Evolutionary conservation across 2,888 invertebrate genomes (phyloP).

Genomic region (Hyposoter dolosus): DNA sequence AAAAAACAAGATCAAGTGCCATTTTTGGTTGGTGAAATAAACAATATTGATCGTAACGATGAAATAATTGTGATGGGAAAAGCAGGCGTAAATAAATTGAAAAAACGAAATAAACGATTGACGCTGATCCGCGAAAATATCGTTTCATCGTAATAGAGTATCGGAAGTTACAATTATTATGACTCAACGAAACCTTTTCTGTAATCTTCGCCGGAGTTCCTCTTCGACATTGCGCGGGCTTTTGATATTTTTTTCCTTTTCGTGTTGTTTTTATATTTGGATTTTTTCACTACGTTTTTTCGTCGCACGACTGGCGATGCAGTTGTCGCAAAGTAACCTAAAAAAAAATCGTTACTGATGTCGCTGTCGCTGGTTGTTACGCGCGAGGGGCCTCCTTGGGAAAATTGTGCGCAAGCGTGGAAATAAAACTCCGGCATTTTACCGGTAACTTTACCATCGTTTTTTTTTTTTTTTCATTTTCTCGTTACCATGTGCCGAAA

Average conservation of each 20-base stretch:
- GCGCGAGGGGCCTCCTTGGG: slow-evolving; percentile 26
- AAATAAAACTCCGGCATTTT: slow-evolving; percentile 8
- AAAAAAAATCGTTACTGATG: slow-evolving; percentile 71
- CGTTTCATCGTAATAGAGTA: slow-evolving; percentile 67
- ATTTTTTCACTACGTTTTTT: slow-evolving; percentile 18
- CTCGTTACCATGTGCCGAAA: neutral
- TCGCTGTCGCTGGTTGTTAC: slow-evolving; percentile 29
- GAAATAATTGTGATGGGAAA: neutral
- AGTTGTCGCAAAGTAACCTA: slow-evolving; percentile 71
- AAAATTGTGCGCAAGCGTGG: slow-evolving; percentile 36
- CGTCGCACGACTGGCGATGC: slow-evolving; percentile 65
- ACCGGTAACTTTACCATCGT: slow-evolving; percentile 8
- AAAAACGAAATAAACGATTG: slow-evolving; percentile 39
- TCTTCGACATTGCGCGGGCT: slow-evolving; percentile 77
- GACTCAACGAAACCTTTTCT: slow-evolving; percentile 83
- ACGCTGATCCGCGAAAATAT: slow-evolving; percentile 46
- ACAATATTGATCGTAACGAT: neutral
- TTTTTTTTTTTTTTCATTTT: neutral
- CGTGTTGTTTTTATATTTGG: slow-evolving; percentile 26
- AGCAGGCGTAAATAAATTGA: slow-evolving; percentile 12
- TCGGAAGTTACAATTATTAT: slow-evolving; percentile 70
- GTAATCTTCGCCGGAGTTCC: slow-evolving; percentile 78
- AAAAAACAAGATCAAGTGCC: neutral
- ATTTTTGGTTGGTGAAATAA: neutral
- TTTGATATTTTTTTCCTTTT: slow-evolving; percentile 54